Evolutionary conservation across 2,888 invertebrate genomes (phyloP).

Genomic region (Seira ritae): DNA sequence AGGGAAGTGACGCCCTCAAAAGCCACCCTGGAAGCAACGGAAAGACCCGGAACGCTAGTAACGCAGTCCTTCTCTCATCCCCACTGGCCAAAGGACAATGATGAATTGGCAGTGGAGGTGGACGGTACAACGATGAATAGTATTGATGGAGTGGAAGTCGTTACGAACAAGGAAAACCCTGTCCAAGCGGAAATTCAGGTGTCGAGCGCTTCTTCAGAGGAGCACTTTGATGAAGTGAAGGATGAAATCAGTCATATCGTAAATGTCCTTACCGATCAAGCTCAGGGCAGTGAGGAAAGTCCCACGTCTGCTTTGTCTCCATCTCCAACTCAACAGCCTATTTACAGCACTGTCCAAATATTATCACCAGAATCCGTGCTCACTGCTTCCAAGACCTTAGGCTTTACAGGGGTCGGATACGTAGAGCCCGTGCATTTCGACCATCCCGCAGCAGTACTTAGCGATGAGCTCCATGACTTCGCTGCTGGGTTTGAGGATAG

Average conservation of each 20-base stretch:
- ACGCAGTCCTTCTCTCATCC: conserved; percentile 64
- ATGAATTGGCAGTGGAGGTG: conserved; percentile 62
- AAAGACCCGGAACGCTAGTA: conserved; percentile 56
- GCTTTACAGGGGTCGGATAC: conserved; percentile 3
- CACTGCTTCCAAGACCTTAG: not conserved
- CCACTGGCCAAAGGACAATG: conserved; percentile 72
- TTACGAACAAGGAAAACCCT: conserved; percentile 20
- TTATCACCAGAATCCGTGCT: conserved; percentile 25
- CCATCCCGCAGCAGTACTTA: conserved; percentile 12
- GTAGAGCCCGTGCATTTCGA: conserved; percentile 49
- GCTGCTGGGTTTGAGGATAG: not conserved
- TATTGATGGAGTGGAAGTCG: conserved; percentile 33
- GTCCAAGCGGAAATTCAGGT: conserved; percentile 54
- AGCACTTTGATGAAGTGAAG: conserved; percentile 72
- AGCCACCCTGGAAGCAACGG: conserved; percentile 59
- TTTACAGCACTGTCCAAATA: conserved; percentile 44
- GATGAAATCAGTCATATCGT: conserved; percentile 72
- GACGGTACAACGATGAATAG: conserved; percentile 52
- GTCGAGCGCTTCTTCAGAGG: conserved; percentile 67
- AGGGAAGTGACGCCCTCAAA: conserved; percentile 68
- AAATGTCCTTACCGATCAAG: conserved; percentile 66
- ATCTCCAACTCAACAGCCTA: conserved; percentile 54
- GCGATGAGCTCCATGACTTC: conserved; percentile 17
- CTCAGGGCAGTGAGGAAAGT: conserved; percentile 44
- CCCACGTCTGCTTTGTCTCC: conserved; percentile 42